Base-by-base conservation (phyloP, 2,797 vertebrate species). In the Borostomias antarcticus region DNA sequence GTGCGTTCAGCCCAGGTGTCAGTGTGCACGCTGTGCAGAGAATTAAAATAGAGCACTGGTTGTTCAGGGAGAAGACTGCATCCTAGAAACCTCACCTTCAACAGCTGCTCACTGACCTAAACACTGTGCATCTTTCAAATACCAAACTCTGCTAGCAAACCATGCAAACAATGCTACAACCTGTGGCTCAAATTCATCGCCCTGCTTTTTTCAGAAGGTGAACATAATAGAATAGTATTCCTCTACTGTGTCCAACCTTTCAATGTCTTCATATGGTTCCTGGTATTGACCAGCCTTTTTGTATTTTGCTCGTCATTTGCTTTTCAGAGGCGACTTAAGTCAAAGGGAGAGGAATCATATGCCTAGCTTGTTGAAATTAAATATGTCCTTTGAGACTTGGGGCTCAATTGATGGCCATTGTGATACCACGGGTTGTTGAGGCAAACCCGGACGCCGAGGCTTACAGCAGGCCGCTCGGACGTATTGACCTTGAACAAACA, bases 51-150 rank as follows among this genome's bases (percentile, higher is more conserved):
- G 88, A n/a, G 75, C 72, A 58, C 66, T 73, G 8, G 68, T 47
- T 67, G 71, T 86, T 83, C 57, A 51, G 88, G 86, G 86, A 86
- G 69, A 81, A 68, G 70, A 74, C 79, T 85, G 80, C 81, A 81
- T 88, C 85, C 84, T 52, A 80, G 77, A 85, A 78, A 78, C 62
- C 76, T 86, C 79, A 86, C 88, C 89, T 82, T 76, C 64, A 78
- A 68, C 85, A 86, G 81, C 79, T 88, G 87, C 59, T 58, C 72
- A 62, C 72, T 77, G 79, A 84, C 82, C 78, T 62, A 68, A 40
- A 64, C 79, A 65, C 62, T 61, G 64, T 76, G 82, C 78, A 52
- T 74, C 69, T 4, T 64, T 2, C 2, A 62, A 68, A 84, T 60
- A 71, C 75, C 76, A 21, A 29, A 19, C 43, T 81, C 43, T 6